phyloP scores from a whole-genome alignment of 1,140 invertebrate genomes.

The Pseudoatta argentina region DNA sequence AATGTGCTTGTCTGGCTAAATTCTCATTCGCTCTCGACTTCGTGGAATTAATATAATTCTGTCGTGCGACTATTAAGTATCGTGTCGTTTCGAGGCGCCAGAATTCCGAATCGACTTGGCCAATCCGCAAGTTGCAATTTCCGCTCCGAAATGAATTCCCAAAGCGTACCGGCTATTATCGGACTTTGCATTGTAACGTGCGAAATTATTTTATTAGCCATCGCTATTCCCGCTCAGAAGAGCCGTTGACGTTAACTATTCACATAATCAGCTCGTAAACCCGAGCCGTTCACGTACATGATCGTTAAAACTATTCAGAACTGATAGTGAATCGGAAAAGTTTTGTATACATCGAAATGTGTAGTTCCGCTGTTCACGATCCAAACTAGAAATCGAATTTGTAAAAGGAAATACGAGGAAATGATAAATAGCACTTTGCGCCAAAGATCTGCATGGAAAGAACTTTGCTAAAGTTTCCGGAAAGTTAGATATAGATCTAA shows the following conservation, averaged over 20 bases:
- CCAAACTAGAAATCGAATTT: neutral
- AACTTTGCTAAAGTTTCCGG: no score
- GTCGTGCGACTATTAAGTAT: neutral
- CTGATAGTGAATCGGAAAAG: constrained; percentile 34
- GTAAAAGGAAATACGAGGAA: neutral
- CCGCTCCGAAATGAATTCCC: constrained; percentile 39
- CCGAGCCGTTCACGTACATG: neutral
- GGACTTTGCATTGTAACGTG: constrained; percentile 26
- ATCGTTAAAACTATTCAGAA: constrained; percentile 39
- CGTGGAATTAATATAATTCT: constrained; percentile 19
- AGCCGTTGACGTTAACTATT: constrained; percentile 40
- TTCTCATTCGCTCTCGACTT: neutral
- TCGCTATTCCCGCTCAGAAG: neutral
- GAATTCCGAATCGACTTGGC: constrained; percentile 25
- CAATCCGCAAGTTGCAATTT: constrained; percentile 46
- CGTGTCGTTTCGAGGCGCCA: constrained; percentile 4
- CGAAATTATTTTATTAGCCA: constrained; percentile 54
- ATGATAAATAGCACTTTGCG: neutral
- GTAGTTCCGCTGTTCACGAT: neutral
- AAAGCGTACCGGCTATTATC: constrained; percentile 36
- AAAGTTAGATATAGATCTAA: no score
- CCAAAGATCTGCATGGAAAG: no score
- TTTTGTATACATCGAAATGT: constrained; percentile 9
- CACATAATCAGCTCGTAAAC: constrained; percentile 43
- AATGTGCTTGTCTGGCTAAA: neutral